A percentile compares a stretch with the other conserved stretches of the same genome.
These are phyloP conservation scores for Hypocryptadius cinnamomeus DNA, from an alignment of 2,113 vertebrate genomes.

Conservation along the genomic window DNA sequence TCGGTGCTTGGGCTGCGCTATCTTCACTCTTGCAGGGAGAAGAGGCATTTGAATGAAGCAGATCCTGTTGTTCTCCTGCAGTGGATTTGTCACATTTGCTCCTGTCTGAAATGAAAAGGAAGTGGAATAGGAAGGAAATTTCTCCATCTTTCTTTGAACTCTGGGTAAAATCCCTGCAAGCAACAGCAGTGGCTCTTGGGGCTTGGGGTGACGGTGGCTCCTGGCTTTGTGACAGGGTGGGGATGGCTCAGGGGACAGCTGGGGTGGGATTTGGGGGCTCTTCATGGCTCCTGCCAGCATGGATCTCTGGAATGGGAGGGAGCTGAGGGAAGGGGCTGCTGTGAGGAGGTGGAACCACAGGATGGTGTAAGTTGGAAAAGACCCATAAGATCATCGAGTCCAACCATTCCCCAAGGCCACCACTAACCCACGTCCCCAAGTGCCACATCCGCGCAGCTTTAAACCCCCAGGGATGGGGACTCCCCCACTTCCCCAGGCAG, in stretches of 20 bases:
- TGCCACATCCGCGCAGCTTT: neutral
- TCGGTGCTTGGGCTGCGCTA: neutral
- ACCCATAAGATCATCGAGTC: fast-evolving
- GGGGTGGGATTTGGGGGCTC: fast-evolving
- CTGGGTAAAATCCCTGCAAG: neutral
- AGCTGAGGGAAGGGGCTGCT: neutral
- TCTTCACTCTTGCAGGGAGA: neutral
- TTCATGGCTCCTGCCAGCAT: fast-evolving
- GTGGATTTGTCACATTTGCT: neutral
- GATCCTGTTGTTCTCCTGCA: neutral
- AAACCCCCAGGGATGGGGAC: neutral
- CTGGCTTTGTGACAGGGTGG: fast-evolving
- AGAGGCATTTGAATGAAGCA: neutral
- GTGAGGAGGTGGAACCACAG: neutral
- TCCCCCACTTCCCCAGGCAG: neutral
- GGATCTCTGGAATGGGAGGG: neutral
- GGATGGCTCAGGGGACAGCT: neutral
- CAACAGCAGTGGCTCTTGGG: fast-evolving
- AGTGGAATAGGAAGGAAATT: neutral
- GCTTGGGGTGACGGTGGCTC: neutral
- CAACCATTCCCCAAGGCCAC: fast-evolving
- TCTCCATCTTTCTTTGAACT: neutral
- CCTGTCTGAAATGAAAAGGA: neutral
- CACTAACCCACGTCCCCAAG: fast-evolving
- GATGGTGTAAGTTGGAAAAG: neutral